These are phyloP conservation scores for Brachyhypopomus gauderio DNA, from an alignment of 2,113 vertebrate genomes.

Conservation along the genomic window DNA sequence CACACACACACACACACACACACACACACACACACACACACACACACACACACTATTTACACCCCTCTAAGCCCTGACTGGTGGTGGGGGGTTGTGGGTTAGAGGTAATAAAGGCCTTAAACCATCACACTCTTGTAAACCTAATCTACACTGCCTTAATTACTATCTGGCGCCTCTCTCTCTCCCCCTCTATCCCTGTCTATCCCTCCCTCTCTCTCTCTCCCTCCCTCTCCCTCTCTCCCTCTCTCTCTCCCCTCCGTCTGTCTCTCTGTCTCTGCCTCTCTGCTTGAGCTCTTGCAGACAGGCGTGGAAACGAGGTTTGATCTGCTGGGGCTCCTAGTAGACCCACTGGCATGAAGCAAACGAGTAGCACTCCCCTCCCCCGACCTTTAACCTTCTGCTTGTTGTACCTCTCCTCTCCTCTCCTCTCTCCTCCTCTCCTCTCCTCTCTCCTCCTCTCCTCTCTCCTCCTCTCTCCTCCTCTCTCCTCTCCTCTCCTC, in stretches of 20 bases:
- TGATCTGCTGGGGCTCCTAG: neutral
- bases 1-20: neutral
- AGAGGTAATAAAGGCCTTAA: constrained; percentile 58
- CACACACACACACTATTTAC: neutral
- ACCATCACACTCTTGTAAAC: constrained; percentile 71
- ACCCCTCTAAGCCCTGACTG: neutral
- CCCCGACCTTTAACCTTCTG: too few species aligned
- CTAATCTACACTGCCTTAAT: constrained; percentile 73
- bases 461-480: too few species aligned
- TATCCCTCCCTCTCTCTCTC: neutral
- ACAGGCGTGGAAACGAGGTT: neutral
- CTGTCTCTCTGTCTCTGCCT: neutral
- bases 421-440: neutral
- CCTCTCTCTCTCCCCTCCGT: neutral
- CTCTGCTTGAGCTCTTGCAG: neutral
- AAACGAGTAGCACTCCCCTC: neutral
- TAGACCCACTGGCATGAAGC: neutral
- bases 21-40: neutral
- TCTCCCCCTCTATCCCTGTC: constrained; percentile 23
- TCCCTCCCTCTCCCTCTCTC: neutral
- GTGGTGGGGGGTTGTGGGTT: neutral
- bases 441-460: neutral
- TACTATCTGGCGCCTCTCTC: constrained; percentile 71
- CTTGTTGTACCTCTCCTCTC: too few species aligned
- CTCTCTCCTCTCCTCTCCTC: neutral